A percentile compares a stretch with the other conserved stretches of the same genome.
phyloP scores from a whole-genome alignment of 2,888 invertebrate genomes.

The Spilosoma lubricipeda region DNA sequence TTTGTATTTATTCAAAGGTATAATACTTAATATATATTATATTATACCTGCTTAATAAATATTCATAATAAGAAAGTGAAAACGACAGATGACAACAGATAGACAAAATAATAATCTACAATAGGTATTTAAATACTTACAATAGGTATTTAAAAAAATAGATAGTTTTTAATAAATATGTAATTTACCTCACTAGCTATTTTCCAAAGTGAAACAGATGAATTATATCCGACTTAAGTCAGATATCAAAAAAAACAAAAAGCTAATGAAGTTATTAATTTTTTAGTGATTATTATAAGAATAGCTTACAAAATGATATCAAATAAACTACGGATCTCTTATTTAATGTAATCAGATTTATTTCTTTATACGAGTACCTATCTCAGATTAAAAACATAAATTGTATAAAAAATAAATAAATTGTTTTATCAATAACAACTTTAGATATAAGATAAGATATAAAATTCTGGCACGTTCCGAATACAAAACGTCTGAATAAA shows the following conservation, averaged over 20 bases:
- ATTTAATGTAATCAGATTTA: not conserved
- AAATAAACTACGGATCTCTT: not conserved
- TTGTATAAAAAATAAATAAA: slow-evolving; percentile 13
- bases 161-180: too few relatives aligned
- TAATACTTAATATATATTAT: not conserved
- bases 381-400: not conserved
- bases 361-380: not conserved
- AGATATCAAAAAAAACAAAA: not conserved
- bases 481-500: slow-evolving; percentile 37
- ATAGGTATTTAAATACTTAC: too few relatives aligned
- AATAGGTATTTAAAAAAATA: too few relatives aligned
- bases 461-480: slow-evolving; percentile 34
- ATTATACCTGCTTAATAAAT: too few relatives aligned
- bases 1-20: not conserved
- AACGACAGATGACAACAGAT: not conserved
- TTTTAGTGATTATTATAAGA: slow-evolving; percentile 15
- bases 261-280: not conserved
- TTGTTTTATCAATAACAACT: slow-evolving; percentile 20
- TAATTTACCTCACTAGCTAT: not conserved
- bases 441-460: slow-evolving; percentile 28
- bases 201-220: not conserved
- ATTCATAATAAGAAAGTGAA: not conserved
- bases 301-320: slow-evolving; percentile 6
- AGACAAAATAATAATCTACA: too few relatives aligned
- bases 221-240: too few relatives aligned